phyloP scores from a whole-genome alignment of 2,113 vertebrate species.

The Saimiri boliviensis region DNA sequence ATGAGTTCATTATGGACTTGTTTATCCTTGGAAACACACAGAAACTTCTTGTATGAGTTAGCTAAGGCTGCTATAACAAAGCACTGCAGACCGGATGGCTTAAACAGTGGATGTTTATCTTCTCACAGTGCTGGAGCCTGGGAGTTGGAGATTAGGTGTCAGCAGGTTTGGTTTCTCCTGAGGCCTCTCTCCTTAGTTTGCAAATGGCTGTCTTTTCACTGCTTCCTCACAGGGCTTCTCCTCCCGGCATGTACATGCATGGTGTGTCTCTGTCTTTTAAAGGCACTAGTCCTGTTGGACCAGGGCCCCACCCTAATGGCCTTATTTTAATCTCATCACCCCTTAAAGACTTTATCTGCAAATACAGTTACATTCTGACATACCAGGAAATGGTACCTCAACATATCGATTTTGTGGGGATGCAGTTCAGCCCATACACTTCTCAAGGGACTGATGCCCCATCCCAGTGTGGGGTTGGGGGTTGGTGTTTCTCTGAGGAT shows the following conservation, averaged over 20 bases:
- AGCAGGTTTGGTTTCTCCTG: not conserved
- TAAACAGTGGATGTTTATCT: not conserved
- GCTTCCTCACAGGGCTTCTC: not conserved
- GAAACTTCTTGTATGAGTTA: not conserved
- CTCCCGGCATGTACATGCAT: rapidly evolving
- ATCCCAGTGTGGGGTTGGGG: rapidly evolving
- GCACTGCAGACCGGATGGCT: not conserved
- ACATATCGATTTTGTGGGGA: not conserved
- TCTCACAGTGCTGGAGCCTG: not conserved
- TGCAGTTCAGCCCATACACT: not conserved
- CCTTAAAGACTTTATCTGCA: not conserved
- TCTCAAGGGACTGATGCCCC: not conserved
- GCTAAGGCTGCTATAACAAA: not conserved
- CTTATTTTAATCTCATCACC: not conserved
- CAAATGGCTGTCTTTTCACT: not conserved
- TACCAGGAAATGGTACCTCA: not conserved
- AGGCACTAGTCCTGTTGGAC: not conserved
- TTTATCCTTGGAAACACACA: not conserved
- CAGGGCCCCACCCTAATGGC: rapidly evolving
- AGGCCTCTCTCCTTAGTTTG: not conserved
- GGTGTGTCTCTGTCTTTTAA: not conserved
- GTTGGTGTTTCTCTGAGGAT: not conserved
- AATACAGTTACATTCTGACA: not conserved
- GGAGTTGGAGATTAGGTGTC: not conserved
- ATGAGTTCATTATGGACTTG: not conserved